A percentile compares a stretch with the other conserved stretches of the same genome.
These are phyloP conservation scores for Frankliniella fusca DNA, from an alignment of 2,888 invertebrate genomes.

Conservation along the genomic window DNA sequence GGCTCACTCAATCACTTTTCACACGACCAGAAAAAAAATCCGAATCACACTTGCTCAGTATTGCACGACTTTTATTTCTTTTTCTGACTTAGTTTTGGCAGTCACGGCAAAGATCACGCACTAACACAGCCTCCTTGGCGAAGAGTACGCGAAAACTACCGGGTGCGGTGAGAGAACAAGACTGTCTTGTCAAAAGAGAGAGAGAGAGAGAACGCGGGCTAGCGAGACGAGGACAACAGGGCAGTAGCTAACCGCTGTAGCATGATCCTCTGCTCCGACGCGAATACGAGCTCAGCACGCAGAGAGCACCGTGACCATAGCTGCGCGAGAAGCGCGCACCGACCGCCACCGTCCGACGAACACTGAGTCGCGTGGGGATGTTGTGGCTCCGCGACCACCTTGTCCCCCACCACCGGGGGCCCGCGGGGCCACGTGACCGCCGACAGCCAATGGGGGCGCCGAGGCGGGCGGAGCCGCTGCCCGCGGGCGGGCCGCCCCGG, in stretches of 20 bases:
- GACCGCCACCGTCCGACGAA: background rate
- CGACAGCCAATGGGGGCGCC: slow-evolving; percentile 1
- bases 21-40: background rate
- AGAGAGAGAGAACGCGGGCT: too few species aligned
- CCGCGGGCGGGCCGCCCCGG: background rate
- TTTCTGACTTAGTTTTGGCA: background rate
- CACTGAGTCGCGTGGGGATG: slow-evolving; percentile 13
- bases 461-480: background rate
- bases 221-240: too few species aligned
- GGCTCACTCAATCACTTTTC: background rate
- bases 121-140: background rate
- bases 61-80: background rate
- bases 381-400: slow-evolving; percentile 4
- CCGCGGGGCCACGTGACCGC: background rate
- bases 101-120: background rate
- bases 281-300: background rate
- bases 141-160: background rate
- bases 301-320: background rate
- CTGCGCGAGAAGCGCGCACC: background rate
- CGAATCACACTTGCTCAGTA: background rate
- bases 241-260: background rate
- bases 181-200: too few species aligned
- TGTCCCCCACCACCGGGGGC: background rate
- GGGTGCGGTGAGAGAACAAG: background rate
- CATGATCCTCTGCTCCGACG: background rate